Conservation (phyloP, 2,797 vertebrate species). For the Macropus fuliginosus region DNA sequence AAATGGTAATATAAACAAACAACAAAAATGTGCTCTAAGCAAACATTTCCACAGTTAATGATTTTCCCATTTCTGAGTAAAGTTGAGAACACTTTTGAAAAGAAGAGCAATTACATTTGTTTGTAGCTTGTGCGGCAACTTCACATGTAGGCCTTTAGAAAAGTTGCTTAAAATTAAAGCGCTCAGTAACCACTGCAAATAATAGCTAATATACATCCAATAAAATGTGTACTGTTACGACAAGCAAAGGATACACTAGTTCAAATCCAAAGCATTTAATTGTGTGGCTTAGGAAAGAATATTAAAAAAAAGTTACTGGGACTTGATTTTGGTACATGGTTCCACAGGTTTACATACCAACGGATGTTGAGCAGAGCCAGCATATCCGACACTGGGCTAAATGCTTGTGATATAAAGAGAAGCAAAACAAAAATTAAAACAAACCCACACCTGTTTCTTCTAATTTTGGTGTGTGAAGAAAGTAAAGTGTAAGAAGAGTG, state of each 20-base stretch:
- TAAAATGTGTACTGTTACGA: background rate
- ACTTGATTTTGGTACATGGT: background rate
- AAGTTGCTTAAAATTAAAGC: background rate
- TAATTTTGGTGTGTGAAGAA: background rate
- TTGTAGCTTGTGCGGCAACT: background rate
- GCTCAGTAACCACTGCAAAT: background rate
- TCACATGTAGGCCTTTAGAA: background rate
- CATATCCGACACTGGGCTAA: background rate
- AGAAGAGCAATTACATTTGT: background rate
- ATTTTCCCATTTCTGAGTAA: background rate
- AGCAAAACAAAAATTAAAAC: background rate
- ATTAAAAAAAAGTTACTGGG: background rate
- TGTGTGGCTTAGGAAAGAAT: background rate
- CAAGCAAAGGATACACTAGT: background rate
- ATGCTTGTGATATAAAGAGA: background rate
- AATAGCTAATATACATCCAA: background rate
- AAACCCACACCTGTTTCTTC: background rate
- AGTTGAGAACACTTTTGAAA: background rate
- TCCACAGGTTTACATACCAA: background rate
- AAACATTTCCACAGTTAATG: background rate
- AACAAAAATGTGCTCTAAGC: background rate
- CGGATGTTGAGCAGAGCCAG: background rate
- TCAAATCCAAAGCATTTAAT: background rate
- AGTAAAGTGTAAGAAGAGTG: no score
- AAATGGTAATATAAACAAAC: no score